Conservation (phyloP, 2,113 vertebrate species). For the Notarius quadriscutis region DNA sequence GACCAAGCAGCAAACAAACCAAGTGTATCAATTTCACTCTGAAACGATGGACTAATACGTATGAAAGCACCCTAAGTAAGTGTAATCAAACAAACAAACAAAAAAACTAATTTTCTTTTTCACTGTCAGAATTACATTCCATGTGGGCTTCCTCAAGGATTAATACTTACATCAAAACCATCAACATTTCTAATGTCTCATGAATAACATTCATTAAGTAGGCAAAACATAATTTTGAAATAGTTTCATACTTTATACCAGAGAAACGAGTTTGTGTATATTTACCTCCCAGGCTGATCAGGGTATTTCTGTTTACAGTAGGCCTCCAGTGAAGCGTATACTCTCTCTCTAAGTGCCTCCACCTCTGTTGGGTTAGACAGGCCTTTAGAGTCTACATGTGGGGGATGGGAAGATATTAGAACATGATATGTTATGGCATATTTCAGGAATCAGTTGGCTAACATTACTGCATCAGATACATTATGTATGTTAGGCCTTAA, state of each 20-base stretch:
- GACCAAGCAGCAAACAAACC: neutral
- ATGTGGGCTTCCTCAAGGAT: neutral
- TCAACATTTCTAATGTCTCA: neutral
- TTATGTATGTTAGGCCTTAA: neutral
- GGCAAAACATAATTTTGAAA: neutral
- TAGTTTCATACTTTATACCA: neutral
- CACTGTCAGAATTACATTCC: neutral
- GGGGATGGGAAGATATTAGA: neutral
- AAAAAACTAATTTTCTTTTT: neutral
- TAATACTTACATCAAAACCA: neutral
- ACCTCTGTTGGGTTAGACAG: constrained; percentile 93
- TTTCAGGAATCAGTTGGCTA: constrained; percentile 11
- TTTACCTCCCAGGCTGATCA: constrained; percentile 93
- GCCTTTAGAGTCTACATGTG: constrained; percentile 88
- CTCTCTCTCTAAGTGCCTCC: constrained; percentile 93
- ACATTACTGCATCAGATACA: neutral
- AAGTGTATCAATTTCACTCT: no score
- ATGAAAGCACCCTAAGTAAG: constrained; percentile 4
- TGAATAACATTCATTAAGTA: neutral
- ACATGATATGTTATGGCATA: neutral
- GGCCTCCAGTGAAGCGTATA: constrained; percentile 94
- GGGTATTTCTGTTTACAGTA: constrained; percentile 99
- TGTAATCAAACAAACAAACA: no score
- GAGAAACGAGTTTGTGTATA: neutral
- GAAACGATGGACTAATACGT: neutral